Conservation (phyloP, 2,113 vertebrate genomes). For the Burhinus bistriatus region DNA sequence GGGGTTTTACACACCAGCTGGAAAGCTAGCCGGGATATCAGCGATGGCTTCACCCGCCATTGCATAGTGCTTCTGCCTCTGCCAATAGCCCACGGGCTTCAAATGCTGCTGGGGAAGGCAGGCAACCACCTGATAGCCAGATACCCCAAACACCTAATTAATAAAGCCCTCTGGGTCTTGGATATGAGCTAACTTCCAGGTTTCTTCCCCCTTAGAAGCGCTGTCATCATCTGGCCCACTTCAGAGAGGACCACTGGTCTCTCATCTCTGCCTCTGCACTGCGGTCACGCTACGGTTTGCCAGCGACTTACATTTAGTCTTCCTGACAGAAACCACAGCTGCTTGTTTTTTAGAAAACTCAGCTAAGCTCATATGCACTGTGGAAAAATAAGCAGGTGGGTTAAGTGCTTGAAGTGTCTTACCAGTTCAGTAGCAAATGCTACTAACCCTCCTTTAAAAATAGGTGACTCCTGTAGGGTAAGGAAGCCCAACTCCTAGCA, state of each 20-base stretch:
- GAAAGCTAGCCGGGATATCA: not conserved
- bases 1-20: not conserved
- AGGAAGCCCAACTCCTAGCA: not conserved
- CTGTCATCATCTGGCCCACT: not conserved
- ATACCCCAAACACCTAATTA: not conserved
- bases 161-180: not conserved
- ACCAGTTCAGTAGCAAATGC: not conserved
- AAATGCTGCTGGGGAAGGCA: not conserved
- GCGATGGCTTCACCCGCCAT: not conserved
- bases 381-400: not conserved
- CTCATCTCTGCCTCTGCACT: not conserved
- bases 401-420: not conserved
- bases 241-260: not conserved
- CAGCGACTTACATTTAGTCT: not conserved
- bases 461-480: not conserved
- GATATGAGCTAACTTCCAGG: not conserved
- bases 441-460: not conserved
- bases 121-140: not conserved
- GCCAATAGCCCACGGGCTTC: rapidly evolving
- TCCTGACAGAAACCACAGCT: not conserved
- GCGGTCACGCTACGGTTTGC: rapidly evolving
- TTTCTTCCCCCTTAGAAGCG: not conserved
- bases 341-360: not conserved
- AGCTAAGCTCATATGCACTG: not conserved
- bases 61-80: not conserved